Base-by-base conservation (phyloP, 2,888 invertebrate species). In the Bunonema sp. region DNA sequence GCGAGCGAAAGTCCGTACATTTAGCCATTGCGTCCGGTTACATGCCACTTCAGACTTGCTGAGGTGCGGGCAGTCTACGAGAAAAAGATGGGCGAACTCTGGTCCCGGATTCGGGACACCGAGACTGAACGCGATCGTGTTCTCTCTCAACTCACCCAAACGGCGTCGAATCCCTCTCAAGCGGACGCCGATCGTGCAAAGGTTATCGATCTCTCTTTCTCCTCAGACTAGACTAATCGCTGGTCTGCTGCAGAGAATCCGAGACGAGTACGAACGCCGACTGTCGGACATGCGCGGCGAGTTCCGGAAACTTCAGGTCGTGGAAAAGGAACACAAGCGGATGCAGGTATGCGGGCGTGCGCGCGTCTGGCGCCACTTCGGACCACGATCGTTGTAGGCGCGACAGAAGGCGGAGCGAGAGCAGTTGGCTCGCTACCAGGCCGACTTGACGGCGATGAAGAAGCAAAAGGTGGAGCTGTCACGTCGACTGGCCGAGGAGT, bases 401-500 rank as follows among this genome's bases (percentile, higher is more conserved):
- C 41, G 51, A 23, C 48, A 50, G 29, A 44, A 49, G 34, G 37
- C 46, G 37, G 52, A 54, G 22, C 46, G 48, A 23, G 46, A 49
- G 26, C 49, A 52, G 41, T 39, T 50, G 39, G 42, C 35, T 18
- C 30, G 46, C 20, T 38, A 44, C 28, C 48, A 51, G 29, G 42
- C 46, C 21, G 62, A 62, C 33, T 37, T 62, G 31, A 45, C 45
- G n/a, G 84, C 83, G 49, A 79, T 87, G 78, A 87, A 86, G 70
- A 76, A 80, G 39, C 78, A 80, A 1, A 86, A 86, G 74, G 84
- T 84, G 1, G 79, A 80, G 30, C 28, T 4, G 12, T 18, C 12
- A n/a, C n/a, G n/a, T n/a, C n/a, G n/a, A n/a, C 87, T 91, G 79
- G 82, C 85, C 42, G 84, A 85, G 44, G 91, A 93, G 69, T 79